These are phyloP conservation scores for Ditylenchus dipsaci DNA, from an alignment of 1,140 invertebrate species.

Conservation along the genomic window DNA sequence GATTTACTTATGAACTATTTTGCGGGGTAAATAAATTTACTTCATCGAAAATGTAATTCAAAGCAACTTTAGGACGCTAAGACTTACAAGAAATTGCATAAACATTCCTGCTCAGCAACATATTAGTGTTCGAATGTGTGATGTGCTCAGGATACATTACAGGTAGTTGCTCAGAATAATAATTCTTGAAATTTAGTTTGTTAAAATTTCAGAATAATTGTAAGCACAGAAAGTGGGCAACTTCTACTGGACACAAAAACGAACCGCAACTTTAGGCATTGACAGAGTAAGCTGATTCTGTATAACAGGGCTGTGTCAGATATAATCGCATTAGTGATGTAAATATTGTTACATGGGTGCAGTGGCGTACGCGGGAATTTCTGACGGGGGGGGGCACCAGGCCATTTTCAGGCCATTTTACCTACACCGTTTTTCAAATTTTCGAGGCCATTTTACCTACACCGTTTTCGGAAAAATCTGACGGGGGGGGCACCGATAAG, in stretches of 20 bases:
- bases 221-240: background rate
- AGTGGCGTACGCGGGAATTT: too few relatives aligned
- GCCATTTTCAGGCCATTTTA: too few relatives aligned
- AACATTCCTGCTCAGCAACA: conserved; percentile 5
- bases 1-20: conserved; percentile 22
- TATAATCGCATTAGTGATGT: too few relatives aligned
- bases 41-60: too few relatives aligned
- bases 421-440: too few relatives aligned
- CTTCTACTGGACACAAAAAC: conserved; percentile 13
- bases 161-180: background rate
- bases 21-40: conserved; percentile 10
- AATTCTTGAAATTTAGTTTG: background rate
- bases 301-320: background rate
- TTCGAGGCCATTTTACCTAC: too few relatives aligned
- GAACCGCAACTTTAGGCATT: conserved; percentile 3
- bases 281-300: conserved; percentile 9
- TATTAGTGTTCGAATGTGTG: conserved; percentile 3
- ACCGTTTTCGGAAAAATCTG: too few relatives aligned
- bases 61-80: background rate
- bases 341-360: too few relatives aligned
- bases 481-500: too few relatives aligned
- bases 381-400: too few relatives aligned
- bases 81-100: conserved; percentile 2
- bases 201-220: conserved; percentile 5
- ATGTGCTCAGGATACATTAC: conserved; percentile 9